Evolutionary conservation across 2,113 vertebrate species (phyloP).

Genomic region (Phaethornis superciliosus): DNA sequence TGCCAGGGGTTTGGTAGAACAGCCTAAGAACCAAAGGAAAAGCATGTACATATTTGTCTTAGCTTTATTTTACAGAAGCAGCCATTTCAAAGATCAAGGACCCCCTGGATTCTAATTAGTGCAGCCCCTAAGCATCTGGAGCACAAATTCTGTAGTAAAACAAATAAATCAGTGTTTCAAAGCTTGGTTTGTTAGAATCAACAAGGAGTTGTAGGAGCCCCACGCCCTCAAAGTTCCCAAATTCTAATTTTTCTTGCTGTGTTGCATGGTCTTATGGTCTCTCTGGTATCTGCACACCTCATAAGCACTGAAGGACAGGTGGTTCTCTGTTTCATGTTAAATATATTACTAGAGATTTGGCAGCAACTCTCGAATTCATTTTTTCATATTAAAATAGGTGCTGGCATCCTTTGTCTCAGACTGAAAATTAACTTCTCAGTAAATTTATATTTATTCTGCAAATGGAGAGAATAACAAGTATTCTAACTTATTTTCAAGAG

Average conservation of each 20-base stretch:
- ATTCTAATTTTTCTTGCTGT: background rate
- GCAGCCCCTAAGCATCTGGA: background rate
- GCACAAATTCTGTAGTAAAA: background rate
- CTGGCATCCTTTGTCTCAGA: background rate
- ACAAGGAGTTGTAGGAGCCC: background rate
- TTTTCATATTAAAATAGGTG: background rate
- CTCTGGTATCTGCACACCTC: background rate
- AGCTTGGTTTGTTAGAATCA: background rate
- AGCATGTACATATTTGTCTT: background rate
- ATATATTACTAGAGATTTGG: background rate
- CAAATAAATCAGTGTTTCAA: background rate
- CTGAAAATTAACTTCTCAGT: background rate
- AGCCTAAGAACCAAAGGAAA: background rate
- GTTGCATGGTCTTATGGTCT: fast-evolving
- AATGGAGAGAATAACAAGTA: background rate
- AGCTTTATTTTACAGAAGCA: background rate
- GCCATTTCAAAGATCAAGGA: background rate
- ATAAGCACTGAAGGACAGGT: background rate
- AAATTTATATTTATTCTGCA: background rate
- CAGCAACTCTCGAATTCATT: background rate
- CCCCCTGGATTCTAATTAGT: background rate
- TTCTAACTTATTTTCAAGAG: background rate
- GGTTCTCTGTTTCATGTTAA: background rate
- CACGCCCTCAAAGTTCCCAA: background rate
- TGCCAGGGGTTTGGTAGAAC: background rate